phyloP scores from a whole-genome alignment of 2,113 vertebrate species.

The Oreocharis arfaki region DNA sequence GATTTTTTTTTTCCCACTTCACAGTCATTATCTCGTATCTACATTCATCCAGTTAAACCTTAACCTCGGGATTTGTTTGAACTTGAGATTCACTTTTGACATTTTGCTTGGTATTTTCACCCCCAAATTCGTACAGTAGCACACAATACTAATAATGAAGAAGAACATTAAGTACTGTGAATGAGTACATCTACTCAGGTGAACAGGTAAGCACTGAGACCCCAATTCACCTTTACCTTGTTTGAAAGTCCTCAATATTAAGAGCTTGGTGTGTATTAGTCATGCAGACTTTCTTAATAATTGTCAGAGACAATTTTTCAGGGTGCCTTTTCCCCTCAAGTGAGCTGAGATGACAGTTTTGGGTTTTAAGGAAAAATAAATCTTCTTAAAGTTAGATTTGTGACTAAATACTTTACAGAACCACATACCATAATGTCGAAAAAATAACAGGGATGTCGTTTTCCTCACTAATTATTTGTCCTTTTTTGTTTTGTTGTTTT shows the following conservation, averaged over 20 bases:
- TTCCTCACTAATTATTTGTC: not conserved
- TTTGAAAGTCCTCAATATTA: not conserved
- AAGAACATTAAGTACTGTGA: not conserved
- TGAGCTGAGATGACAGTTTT: not conserved
- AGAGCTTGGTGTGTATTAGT: not conserved
- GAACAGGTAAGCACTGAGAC: not conserved
- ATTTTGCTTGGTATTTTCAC: not conserved
- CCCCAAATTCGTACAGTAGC: not conserved
- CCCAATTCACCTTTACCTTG: not conserved
- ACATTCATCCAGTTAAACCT: not conserved
- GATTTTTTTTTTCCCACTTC: not conserved
- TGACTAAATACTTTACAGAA: not conserved
- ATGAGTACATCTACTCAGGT: not conserved
- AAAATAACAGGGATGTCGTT: not conserved
- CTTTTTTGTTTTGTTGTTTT: not conserved
- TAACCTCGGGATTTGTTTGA: not conserved
- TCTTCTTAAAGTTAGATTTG: not conserved
- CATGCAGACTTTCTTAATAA: not conserved
- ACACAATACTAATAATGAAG: not conserved
- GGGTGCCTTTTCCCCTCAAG: not conserved
- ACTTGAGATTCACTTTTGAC: not conserved
- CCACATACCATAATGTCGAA: not conserved
- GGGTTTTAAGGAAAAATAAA: not conserved
- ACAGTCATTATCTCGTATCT: not conserved
- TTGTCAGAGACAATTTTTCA: not conserved